Evolutionary conservation across 2,113 vertebrate genomes (phyloP).

Genomic region (Rhinolophus ferrumequinum): DNA sequence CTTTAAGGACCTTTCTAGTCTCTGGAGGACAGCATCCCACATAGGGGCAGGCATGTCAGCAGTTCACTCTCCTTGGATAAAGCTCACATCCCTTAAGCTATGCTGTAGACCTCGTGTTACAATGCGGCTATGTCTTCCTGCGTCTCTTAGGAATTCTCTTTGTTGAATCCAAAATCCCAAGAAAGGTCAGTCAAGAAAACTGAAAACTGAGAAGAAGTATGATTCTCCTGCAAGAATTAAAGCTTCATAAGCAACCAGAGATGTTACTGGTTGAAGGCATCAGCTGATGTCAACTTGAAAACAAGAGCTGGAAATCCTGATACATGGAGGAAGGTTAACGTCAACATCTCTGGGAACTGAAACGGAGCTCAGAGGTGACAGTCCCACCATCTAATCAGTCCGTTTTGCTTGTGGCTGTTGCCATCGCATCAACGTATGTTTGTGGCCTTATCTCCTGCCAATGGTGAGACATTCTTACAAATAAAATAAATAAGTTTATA

Average conservation of each 20-base stretch:
- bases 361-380: background rate
- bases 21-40: background rate
- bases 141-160: background rate
- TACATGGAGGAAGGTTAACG: background rate
- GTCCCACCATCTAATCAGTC: background rate
- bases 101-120: background rate
- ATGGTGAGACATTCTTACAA: conserved; percentile 55
- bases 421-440: background rate
- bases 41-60: background rate
- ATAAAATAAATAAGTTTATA: conserved; percentile 68
- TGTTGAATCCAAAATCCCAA: background rate
- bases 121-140: background rate
- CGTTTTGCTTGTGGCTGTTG: background rate
- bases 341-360: background rate
- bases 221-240: background rate
- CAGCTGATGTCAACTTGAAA: background rate
- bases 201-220: background rate
- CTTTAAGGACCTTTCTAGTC: background rate
- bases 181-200: background rate
- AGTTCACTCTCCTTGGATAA: background rate
- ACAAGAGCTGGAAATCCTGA: background rate
- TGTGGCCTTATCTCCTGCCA: conserved; percentile 24
- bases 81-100: background rate
- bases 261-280: background rate
- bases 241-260: background rate